Evolutionary conservation across 2,797 vertebrate genomes (phyloP).

Genomic region (Iguana delicatissima): DNA sequence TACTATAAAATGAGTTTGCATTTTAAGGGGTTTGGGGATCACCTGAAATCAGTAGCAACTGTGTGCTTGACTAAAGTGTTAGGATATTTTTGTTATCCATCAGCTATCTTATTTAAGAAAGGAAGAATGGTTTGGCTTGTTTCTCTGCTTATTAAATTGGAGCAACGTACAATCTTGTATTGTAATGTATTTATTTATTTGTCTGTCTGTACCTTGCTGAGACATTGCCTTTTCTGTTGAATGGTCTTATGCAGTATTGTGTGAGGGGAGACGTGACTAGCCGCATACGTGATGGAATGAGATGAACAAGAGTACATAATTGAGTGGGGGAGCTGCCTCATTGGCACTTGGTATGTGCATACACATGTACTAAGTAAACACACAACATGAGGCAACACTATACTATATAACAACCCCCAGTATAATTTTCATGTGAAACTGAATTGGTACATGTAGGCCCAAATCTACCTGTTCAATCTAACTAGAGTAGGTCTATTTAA

Average conservation of each 20-base stretch:
- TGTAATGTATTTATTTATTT: constrained; percentile 10
- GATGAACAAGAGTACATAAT: rapidly evolving
- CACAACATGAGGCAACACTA: background rate
- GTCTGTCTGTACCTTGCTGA: background rate
- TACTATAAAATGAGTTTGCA: background rate
- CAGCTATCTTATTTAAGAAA: constrained; percentile 10
- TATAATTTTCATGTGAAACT: background rate
- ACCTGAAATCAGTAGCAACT: background rate
- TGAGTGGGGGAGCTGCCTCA: background rate
- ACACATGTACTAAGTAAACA: background rate
- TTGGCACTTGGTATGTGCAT: background rate
- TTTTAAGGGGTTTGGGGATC: background rate
- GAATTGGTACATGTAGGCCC: background rate
- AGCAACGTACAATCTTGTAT: constrained; percentile 10
- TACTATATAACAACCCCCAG: rapidly evolving
- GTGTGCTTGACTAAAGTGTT: background rate
- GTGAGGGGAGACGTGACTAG: constrained; percentile 2
- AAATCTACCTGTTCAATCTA: background rate
- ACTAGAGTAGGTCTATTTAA: no score
- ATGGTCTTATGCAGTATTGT: background rate
- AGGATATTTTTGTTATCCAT: background rate
- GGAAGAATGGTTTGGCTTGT: constrained; percentile 24
- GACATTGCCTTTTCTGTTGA: constrained; percentile 17
- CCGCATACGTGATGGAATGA: background rate
- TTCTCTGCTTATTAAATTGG: constrained; percentile 19